Evolutionary conservation across 2,888 invertebrate genomes (phyloP).

Genomic region (Geotrupes spiniger): DNA sequence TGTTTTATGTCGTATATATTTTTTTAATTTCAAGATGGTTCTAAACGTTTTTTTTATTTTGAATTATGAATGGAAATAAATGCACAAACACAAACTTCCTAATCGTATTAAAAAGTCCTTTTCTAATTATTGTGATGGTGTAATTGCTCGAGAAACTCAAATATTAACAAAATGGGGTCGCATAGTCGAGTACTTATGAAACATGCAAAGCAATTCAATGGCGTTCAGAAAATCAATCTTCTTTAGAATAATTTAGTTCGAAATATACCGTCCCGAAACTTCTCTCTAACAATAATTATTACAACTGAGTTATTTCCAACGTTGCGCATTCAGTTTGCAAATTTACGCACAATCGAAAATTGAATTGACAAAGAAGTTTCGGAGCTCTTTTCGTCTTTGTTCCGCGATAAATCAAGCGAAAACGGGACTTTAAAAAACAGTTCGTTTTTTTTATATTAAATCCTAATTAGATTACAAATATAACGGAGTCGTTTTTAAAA

Average conservation of each 20-base stretch:
- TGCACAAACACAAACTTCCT: not conserved
- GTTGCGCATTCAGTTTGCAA: conserved; percentile 32
- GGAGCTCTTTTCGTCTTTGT: not conserved
- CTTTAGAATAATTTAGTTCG: conserved; percentile 25
- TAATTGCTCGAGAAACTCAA: conserved; percentile 1
- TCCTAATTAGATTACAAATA: too few species aligned
- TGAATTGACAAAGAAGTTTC: conserved; percentile 11
- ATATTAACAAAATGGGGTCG: not conserved
- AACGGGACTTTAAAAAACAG: too few species aligned
- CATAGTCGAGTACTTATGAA: conserved; percentile 3
- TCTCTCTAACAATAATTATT: conserved; percentile 32
- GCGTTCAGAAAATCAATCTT: conserved; percentile 29
- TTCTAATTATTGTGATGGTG: not conserved
- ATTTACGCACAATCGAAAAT: conserved; percentile 32
- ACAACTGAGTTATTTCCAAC: conserved; percentile 33
- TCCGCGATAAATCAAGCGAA: not conserved
- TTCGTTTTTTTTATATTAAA: too few species aligned
- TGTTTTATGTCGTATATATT: too few species aligned
- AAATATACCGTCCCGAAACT: conserved; percentile 28
- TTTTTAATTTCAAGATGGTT: too few species aligned
- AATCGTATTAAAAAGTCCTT: conserved; percentile 2
- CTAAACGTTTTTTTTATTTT: too few species aligned
- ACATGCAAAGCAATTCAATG: conserved; percentile 6
- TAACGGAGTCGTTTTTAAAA: too few species aligned
- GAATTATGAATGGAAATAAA: too few species aligned